These are phyloP conservation scores for Parapristionchus giblindavisi DNA, from an alignment of 2,888 invertebrate species.

Conservation along the genomic window DNA sequence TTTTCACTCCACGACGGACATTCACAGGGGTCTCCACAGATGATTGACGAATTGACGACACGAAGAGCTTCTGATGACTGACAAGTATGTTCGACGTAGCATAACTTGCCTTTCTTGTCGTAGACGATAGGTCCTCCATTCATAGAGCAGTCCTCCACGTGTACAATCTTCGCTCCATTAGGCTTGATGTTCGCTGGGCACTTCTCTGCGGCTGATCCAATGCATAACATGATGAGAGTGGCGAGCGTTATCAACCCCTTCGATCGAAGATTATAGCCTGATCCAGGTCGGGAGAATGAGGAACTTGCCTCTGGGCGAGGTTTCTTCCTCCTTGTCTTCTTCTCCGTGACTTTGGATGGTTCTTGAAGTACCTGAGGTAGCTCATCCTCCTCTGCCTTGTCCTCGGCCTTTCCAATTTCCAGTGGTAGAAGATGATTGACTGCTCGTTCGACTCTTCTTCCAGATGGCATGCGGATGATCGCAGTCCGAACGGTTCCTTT, in stretches of 20 bases:
- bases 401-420: not conserved
- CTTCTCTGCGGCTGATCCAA: not conserved
- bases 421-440: slow-evolving; percentile 3
- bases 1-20: not conserved
- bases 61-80: no score
- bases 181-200: not conserved
- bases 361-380: not conserved
- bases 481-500: slow-evolving; percentile 4
- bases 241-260: not conserved
- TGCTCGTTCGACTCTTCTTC: not conserved
- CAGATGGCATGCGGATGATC: not conserved
- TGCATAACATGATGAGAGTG: not conserved
- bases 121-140: not conserved
- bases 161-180: not conserved
- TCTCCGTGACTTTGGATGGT: not conserved
- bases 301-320: not conserved
- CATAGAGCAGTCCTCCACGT: not conserved
- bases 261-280: not conserved
- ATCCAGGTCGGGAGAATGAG: no score
- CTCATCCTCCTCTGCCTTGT: not conserved
- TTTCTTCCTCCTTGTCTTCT: not conserved
- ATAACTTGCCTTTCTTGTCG: not conserved
- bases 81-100: no score
- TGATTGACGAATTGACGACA: no score
- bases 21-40: not conserved